Percentiles rank a stretch among this genome's conserved stretches.
Evolutionary conservation across 64 coral and sea anemone species (phyloP).

Genomic region (Astreopora myriophthalma): DNA sequence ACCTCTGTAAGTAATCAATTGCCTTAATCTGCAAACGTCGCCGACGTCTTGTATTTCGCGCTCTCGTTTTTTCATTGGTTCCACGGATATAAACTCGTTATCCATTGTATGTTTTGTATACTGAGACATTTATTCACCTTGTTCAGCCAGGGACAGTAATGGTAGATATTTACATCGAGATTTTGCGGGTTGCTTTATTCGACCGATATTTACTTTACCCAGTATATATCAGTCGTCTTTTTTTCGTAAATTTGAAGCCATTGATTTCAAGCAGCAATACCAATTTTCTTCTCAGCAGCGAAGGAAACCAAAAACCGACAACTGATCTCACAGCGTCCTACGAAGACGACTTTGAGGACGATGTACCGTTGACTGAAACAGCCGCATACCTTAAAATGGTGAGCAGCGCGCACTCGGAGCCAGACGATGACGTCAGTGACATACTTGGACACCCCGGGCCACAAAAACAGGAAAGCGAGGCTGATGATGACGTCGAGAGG

Average conservation of each 20-base stretch:
- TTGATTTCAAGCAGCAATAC: neutral
- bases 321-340: conserved; percentile 64
- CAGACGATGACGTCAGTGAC: conserved; percentile 75
- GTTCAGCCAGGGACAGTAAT: no score
- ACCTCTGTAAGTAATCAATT: neutral
- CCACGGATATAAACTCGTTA: no score
- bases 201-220: no score
- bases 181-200: no score
- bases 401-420: conserved; percentile 64
- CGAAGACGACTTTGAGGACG: conserved; percentile 89
- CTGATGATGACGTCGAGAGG: conserved; percentile 87
- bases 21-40: no score
- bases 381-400: conserved; percentile 87
- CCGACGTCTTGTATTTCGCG: neutral
- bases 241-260: neutral
- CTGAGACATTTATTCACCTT: no score
- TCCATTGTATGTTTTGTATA: no score
- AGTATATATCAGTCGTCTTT: neutral
- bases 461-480: conserved; percentile 63
- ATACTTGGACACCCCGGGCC: conserved; percentile 46
- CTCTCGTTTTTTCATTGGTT: no score
- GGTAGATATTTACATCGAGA: no score
- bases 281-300: conserved; percentile 11
- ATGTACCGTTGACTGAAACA: conserved; percentile 85
- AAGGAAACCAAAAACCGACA: neutral